phyloP scores from a whole-genome alignment of 2,888 invertebrate genomes.

The Drosophila nr. perissopoda region DNA sequence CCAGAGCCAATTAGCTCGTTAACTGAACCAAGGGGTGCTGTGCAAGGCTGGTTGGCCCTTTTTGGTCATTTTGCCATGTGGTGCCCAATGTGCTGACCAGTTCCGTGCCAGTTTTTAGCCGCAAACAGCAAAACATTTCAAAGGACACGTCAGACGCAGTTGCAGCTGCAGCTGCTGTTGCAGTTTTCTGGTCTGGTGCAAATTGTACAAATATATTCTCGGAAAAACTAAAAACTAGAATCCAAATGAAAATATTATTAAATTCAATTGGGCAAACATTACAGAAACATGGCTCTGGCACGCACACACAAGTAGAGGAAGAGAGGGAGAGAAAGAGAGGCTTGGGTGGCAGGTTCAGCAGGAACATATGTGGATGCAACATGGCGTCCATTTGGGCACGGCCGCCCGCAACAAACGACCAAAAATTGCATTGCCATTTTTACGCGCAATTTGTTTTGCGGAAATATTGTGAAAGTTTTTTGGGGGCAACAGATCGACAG shows the following conservation, averaged over 20 bases:
- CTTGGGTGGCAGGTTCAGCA: background rate
- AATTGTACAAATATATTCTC: slow-evolving; percentile 67
- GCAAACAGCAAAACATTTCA: slow-evolving; percentile 73
- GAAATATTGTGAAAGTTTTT: slow-evolving; percentile 79
- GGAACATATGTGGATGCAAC: slow-evolving; percentile 74
- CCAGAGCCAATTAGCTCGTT: slow-evolving; percentile 55
- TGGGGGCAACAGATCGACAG: slow-evolving; percentile 40
- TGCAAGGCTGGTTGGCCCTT: background rate
- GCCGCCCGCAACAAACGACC: slow-evolving; percentile 81
- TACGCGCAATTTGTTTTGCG: slow-evolving; percentile 79
- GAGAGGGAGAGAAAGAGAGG: background rate
- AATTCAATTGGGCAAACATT: slow-evolving; percentile 82
- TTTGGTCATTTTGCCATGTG: slow-evolving; percentile 31
- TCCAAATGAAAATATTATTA: slow-evolving; percentile 82
- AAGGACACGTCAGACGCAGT: slow-evolving; percentile 51
- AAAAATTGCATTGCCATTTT: slow-evolving; percentile 81
- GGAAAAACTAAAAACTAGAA: slow-evolving; percentile 68
- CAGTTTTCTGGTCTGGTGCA: slow-evolving; percentile 40
- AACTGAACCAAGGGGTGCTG: slow-evolving; percentile 23
- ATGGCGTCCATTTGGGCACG: slow-evolving; percentile 81
- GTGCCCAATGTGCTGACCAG: slow-evolving; percentile 48
- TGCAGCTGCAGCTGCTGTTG: slow-evolving; percentile 15
- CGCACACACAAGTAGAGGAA: slow-evolving; percentile 29
- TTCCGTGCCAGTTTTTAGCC: slow-evolving; percentile 61
- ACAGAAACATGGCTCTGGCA: slow-evolving; percentile 68